Evolutionary conservation across 2,113 vertebrate species (phyloP), one percentile per base, ranked within the genome.

Genomic region (Protomyctophum bolini): DNA sequence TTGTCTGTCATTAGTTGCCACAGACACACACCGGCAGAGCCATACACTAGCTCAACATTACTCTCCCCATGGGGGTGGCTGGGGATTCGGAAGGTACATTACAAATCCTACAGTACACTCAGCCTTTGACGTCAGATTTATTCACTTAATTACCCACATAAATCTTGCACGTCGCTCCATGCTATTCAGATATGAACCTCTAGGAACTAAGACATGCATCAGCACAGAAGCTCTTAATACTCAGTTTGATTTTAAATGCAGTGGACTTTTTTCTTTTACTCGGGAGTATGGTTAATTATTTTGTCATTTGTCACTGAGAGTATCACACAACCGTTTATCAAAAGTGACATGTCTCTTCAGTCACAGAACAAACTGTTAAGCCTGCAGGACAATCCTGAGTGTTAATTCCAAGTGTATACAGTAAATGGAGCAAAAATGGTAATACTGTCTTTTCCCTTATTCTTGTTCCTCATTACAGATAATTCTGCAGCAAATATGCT

Each of bases 111-210:
- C 76, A 67, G 68, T 72, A 45, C 1, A 48, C 64, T 79, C 10
- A 51, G 63, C 85, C 76, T 86, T 84, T 83, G 81, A 82, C 87
- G 69, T 65, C 33, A 66, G 71, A 83, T 88, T 14, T 79, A 81
- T 88, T 82, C 65, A 80, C 75, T 78, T 83, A 89, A 88, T 89
- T 83, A 85, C 81, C 83, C 72, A 73, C 79, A 86, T 88, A 84
- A 70, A 80, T 88, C 79, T 67, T 63, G 58, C 65, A 66, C 68
- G 69, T 28, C 10, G 14, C 51, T 14, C 54, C 59, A 61, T 63
- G 58, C 68, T 78, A 66, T 70, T 79, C 66, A 66, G 47, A 83
- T 56, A 56, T 63, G 47, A 83, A 51, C 50, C 51, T 80, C 61
- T 58, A 33, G 50, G 63, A 63, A 50, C 33, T 41, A 41, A 41